These are phyloP conservation scores for Callyntrura sp. DNA, from an alignment of 2,888 invertebrate genomes.

Conservation along the genomic window DNA sequence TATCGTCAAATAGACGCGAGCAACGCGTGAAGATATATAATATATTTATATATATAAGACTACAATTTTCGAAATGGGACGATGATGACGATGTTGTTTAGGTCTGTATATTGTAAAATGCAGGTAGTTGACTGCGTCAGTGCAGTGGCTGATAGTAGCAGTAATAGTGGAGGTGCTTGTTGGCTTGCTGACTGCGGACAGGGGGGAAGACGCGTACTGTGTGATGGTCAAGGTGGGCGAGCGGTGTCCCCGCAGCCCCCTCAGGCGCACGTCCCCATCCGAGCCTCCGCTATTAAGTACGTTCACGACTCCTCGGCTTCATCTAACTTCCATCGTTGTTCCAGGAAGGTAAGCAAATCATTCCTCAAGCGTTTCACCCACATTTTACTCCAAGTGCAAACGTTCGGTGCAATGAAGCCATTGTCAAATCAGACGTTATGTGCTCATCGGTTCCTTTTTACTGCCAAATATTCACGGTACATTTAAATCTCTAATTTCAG, in stretches of 20 bases:
- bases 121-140: conserved; percentile 83
- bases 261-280: conserved; percentile 83
- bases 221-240: conserved; percentile 83
- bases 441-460: too few species aligned
- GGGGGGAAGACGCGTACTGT: conserved; percentile 82
- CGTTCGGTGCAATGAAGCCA: too few species aligned
- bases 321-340: conserved; percentile 82
- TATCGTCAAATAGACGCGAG: too few species aligned
- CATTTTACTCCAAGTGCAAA: too few species aligned
- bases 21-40: not conserved
- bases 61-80: too few species aligned
- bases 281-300: conserved; percentile 83
- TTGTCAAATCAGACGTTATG: not conserved
- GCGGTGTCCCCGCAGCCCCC: conserved; percentile 83
- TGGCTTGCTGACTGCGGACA: conserved; percentile 83
- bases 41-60: too few species aligned
- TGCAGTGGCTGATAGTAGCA: conserved; percentile 83
- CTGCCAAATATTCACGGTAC: too few species aligned
- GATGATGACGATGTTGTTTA: too few species aligned
- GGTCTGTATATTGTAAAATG: not conserved
- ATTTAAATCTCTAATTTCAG: conserved; percentile 86
- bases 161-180: conserved; percentile 81
- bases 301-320: conserved; percentile 81
- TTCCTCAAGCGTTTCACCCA: not conserved
- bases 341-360: conserved; percentile 80